phyloP scores from a whole-genome alignment of 2,113 vertebrate genomes.

The Pionites leucogaster region DNA sequence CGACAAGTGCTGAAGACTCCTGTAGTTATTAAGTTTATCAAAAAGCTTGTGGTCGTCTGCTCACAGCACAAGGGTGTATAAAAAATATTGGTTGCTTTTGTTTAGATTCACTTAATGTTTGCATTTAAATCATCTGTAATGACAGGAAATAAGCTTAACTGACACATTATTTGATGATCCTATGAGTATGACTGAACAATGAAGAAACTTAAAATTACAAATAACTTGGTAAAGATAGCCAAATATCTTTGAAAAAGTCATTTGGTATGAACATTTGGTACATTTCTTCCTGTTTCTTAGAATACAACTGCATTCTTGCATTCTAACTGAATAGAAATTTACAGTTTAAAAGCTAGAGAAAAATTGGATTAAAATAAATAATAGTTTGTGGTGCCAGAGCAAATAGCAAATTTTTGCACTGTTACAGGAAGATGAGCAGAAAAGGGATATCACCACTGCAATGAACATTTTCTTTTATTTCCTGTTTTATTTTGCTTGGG shows the following conservation, averaged over 20 bases:
- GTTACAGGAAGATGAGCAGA: not conserved
- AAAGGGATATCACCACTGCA: not conserved
- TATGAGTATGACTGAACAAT: not conserved
- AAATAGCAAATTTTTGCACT: not conserved
- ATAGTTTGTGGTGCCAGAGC: not conserved
- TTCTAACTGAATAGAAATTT: not conserved
- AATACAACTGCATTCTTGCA: not conserved
- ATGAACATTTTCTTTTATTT: not conserved
- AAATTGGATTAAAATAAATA: not conserved
- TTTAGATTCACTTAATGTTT: not conserved
- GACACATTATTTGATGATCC: not conserved
- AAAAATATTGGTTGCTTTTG: not conserved
- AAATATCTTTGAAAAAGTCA: not conserved
- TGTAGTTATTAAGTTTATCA: not conserved
- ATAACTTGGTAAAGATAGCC: not conserved
- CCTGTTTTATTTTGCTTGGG: not conserved
- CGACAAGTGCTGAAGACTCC: not conserved
- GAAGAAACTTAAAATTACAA: not conserved
- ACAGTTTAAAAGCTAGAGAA: not conserved
- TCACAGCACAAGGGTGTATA: not conserved
- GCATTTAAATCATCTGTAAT: not conserved
- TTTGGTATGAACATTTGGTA: not conserved
- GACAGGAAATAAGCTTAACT: not conserved
- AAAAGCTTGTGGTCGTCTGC: not conserved
- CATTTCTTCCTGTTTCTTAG: not conserved